Evolutionary conservation across 1,140 invertebrate species (phyloP).

Genomic region (Andricus grossulariae): DNA sequence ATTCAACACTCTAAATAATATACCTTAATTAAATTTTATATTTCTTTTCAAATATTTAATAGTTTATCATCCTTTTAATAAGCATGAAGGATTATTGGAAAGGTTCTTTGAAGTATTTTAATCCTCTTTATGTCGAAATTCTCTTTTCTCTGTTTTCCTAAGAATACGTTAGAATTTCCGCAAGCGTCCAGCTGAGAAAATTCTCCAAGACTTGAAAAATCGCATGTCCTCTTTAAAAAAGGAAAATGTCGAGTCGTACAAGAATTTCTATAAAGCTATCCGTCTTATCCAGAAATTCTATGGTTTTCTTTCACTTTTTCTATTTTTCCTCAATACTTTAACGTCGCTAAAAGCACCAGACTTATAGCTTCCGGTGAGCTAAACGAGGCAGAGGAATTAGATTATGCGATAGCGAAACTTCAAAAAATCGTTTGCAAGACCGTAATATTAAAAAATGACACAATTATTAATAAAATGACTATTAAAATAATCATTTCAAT

Average conservation of each 20-base stretch:
- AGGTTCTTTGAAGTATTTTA: too few relatives aligned
- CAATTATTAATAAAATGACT: too few relatives aligned
- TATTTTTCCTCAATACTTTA: conserved; percentile 11
- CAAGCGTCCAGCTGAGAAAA: not conserved
- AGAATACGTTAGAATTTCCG: too few relatives aligned
- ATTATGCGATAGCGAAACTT: not conserved
- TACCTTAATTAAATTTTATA: too few relatives aligned
- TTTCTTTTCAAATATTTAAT: too few relatives aligned
- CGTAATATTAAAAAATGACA: too few relatives aligned
- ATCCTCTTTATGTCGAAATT: too few relatives aligned
- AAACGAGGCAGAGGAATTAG: not conserved
- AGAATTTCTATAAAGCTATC: not conserved
- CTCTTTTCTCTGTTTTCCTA: too few relatives aligned
- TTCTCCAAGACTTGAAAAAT: not conserved
- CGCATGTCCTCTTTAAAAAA: not conserved
- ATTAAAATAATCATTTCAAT: too few relatives aligned
- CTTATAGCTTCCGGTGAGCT: not conserved
- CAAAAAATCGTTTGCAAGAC: not conserved
- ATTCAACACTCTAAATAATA: too few relatives aligned
- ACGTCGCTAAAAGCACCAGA: not conserved
- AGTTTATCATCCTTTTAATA: too few relatives aligned
- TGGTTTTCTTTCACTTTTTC: not conserved
- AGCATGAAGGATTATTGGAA: too few relatives aligned
- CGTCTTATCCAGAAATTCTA: conserved; percentile 1
- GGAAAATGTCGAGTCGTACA: not conserved